Evolutionary conservation across 2,113 vertebrate species (phyloP).

Genomic region (Nipponia nippon): DNA sequence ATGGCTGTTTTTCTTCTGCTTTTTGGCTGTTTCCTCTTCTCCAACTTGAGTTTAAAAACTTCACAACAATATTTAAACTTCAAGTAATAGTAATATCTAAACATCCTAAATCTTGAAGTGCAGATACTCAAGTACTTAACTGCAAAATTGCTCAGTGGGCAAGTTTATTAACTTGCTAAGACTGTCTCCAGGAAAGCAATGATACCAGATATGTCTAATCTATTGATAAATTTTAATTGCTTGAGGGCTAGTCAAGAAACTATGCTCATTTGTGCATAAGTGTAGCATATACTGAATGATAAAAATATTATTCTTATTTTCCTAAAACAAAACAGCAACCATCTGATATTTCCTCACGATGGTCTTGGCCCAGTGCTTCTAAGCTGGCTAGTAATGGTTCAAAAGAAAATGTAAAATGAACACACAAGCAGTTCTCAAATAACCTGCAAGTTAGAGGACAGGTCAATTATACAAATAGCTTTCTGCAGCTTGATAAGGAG

Average conservation of each 20-base stretch:
- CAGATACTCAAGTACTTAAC: not conserved
- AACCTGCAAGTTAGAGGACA: not conserved
- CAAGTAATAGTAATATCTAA: constrained; percentile 16
- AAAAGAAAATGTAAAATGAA: not conserved
- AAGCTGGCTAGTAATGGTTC: not conserved
- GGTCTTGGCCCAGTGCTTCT: not conserved
- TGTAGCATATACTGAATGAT: not conserved
- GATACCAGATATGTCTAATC: not conserved
- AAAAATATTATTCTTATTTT: not conserved
- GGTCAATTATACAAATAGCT: not conserved
- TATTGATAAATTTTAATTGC: not conserved
- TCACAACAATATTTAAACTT: constrained; percentile 7
- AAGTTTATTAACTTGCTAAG: not conserved
- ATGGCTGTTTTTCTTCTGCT: constrained; percentile 50
- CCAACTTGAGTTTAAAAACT: constrained; percentile 34
- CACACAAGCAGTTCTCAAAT: not conserved
- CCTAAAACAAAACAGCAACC: not conserved
- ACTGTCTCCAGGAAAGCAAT: not conserved
- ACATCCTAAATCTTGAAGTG: constrained; percentile 5
- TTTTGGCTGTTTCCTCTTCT: constrained; percentile 23
- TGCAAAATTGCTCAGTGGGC: not conserved
- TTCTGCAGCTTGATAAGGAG: not conserved
- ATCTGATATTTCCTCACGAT: not conserved
- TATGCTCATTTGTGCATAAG: not conserved
- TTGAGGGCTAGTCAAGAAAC: not conserved